Evolutionary conservation across 2,797 vertebrate genomes (phyloP).

Genomic region (Salmo trutta): DNA sequence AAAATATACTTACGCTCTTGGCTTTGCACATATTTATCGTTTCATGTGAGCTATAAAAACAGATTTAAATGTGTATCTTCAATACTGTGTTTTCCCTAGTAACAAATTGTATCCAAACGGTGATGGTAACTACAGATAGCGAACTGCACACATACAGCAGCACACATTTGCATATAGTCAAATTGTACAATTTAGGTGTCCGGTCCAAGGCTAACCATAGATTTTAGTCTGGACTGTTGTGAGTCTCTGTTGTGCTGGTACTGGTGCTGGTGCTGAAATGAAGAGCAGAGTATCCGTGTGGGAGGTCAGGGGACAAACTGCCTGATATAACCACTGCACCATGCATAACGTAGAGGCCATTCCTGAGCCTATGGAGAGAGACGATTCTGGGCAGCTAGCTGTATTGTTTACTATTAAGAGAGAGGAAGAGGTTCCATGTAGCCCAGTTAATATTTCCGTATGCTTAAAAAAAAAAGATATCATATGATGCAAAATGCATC

Average conservation of each 20-base stretch:
- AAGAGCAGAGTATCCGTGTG: slow-evolving; percentile 10
- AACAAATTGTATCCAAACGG: neutral
- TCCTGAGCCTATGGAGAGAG: slow-evolving; percentile 2
- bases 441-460: neutral
- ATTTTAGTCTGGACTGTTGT: neutral
- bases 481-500: no score
- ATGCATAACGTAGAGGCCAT: slow-evolving; percentile 32
- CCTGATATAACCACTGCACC: slow-evolving; percentile 21
- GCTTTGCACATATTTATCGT: neutral
- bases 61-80: neutral
- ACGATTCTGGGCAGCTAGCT: neutral
- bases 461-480: neutral
- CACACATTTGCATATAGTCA: neutral
- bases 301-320: slow-evolving; percentile 12
- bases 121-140: neutral
- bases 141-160: neutral
- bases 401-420: neutral
- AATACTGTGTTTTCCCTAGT: neutral
- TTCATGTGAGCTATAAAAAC: neutral
- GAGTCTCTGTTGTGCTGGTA: neutral
- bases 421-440: neutral
- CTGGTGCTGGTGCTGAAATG: neutral
- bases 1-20: neutral
- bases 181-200: neutral
- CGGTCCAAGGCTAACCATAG: neutral